Evolutionary conservation across 2,888 invertebrate species (phyloP).

Genomic region (Idaea biselata): DNA sequence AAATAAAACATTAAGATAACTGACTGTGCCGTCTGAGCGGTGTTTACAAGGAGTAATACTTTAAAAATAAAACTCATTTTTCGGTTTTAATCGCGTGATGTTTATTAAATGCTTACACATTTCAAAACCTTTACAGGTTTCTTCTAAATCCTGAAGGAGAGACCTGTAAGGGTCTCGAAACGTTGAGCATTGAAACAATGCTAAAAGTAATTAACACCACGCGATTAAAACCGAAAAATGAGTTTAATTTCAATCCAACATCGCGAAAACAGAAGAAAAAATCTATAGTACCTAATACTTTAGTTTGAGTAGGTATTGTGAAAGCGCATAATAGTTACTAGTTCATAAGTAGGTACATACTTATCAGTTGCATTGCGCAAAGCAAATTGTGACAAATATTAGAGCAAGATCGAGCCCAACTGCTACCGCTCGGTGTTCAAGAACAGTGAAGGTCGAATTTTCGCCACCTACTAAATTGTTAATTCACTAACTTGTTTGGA

Average conservation of each 20-base stretch:
- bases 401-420: conserved; percentile 37
- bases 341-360: conserved; percentile 34
- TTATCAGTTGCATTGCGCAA: conserved; percentile 45
- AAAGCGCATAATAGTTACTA: conserved; percentile 52
- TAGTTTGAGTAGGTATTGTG: conserved; percentile 45
- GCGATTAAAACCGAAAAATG: too few relatives aligned
- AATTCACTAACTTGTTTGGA: conserved; percentile 28
- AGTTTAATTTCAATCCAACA: too few relatives aligned
- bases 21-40: conserved; percentile 32
- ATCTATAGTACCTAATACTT: too few relatives aligned
- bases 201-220: too few relatives aligned
- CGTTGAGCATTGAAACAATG: too few relatives aligned
- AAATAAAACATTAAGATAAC: conserved; percentile 12
- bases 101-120: too few relatives aligned
- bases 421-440: conserved; percentile 20
- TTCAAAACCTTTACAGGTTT: too few relatives aligned
- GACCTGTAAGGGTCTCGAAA: too few relatives aligned
- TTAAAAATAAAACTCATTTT: too few relatives aligned
- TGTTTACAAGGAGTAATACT: conserved; percentile 33
- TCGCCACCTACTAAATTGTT: conserved; percentile 28
- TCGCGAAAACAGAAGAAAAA: too few relatives aligned
- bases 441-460: conserved; percentile 29
- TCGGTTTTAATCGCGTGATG: too few relatives aligned
- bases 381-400: conserved; percentile 46
- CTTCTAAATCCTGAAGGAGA: too few relatives aligned